Base-by-base conservation (phyloP, 30 jellyfish, hydroid and myxozoan species). In the Aurelia aurita region DNA sequence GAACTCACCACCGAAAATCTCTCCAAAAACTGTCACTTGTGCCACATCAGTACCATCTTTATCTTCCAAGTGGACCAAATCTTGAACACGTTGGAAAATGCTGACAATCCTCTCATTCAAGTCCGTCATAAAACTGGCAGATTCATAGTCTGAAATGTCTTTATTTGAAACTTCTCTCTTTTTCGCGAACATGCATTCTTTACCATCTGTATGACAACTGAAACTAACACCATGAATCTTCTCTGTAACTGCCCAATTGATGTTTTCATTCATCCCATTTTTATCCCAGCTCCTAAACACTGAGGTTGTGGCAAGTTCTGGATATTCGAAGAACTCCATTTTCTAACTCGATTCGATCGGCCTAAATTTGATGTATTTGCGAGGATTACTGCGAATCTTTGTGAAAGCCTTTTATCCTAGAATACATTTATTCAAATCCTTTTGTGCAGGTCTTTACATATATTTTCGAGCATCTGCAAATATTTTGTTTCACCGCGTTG, bases 181-280 rank as follows among this genome's bases (percentile, higher is more conserved):
- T 28, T 96, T 71, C 32, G 91, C 96, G 12, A 76, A 69, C 5
- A 18, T 39, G 34, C 88, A 95, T 13, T 25, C 45, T 16, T 69
- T 53, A 6, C 96, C 96, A 83, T 89, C 88, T 20, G 96, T 89
- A 70, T 89, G 97, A 83, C 88, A 82, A 64, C 97, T 89, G 85
- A 89, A 65, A 66, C 84, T 89, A 8, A 91, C 97, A 11, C 97
- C 97, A 55, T 82, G 97, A 23, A 89, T 75, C 61, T 89, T 89
- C 49, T 89, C 97, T 2, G 95, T 81, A 12, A 89, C 97, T 16
- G 69, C 77, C 97, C 97, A 89, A n/a, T 67, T 49, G 20, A 82
- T 77, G 1, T 82, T 62, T 18, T 62, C 57, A 19, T 49, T 29
- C 51, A 39, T 39, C 15, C 9, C 51, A 6, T 39, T 39, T 6